phyloP scores from a whole-genome alignment of 2,797 vertebrate genomes.

The Microctenopoma stevenorrisi region DNA sequence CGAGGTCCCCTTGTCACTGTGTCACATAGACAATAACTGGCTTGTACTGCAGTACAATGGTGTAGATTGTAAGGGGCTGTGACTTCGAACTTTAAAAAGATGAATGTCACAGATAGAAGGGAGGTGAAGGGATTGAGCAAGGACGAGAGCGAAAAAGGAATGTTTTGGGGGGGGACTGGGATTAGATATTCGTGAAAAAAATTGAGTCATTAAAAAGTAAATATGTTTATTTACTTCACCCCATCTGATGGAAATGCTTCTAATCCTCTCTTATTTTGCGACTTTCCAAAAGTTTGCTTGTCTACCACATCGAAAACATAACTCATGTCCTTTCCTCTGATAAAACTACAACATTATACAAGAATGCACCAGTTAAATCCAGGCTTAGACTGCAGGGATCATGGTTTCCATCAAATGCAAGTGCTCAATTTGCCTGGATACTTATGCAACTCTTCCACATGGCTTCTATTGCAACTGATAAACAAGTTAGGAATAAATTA shows the following conservation, averaged over 20 bases:
- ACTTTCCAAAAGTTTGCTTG: slow-evolving; percentile 21
- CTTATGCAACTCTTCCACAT: slow-evolving; percentile 46
- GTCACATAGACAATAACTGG: slow-evolving; percentile 62
- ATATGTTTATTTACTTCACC: slow-evolving; percentile 20
- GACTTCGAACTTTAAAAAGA: slow-evolving; percentile 57
- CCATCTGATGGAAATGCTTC: slow-evolving; percentile 3
- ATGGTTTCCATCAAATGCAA: slow-evolving; percentile 32
- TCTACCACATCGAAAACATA: background rate
- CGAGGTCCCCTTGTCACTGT: slow-evolving; percentile 61
- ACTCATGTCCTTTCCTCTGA: slow-evolving; percentile 19
- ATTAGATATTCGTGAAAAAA: background rate
- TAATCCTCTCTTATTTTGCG: slow-evolving; percentile 5
- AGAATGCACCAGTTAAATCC: slow-evolving; percentile 44
- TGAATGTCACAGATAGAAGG: slow-evolving; percentile 44
- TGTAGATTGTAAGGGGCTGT: slow-evolving; percentile 32
- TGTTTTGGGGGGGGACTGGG: background rate
- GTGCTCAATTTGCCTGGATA: slow-evolving; percentile 16
- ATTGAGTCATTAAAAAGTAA: background rate
- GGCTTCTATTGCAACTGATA: slow-evolving; percentile 47
- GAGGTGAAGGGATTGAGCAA: slow-evolving; percentile 5
- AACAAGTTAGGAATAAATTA: slow-evolving; percentile 58
- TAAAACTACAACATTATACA: slow-evolving; percentile 30
- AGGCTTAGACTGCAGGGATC: slow-evolving; percentile 36
- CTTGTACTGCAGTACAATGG: slow-evolving; percentile 67
- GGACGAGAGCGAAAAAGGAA: background rate